Conservation (phyloP, 2,888 invertebrate genomes). For the Melanostoma scalare region DNA sequence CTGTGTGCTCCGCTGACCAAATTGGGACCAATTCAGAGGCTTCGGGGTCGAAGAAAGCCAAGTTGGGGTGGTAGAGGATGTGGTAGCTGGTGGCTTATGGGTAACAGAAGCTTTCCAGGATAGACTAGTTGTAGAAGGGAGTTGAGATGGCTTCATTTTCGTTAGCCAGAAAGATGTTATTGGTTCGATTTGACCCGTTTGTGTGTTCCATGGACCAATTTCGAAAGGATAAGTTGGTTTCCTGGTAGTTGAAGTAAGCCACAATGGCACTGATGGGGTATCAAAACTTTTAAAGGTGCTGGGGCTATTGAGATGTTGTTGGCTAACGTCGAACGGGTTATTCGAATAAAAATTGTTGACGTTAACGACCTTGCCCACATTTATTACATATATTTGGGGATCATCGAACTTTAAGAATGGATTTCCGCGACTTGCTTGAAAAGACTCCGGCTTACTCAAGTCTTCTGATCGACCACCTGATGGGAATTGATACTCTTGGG, state of each 20-base stretch:
- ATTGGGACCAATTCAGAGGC: no score
- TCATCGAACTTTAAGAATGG: constrained; percentile 35
- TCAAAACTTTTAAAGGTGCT: not conserved
- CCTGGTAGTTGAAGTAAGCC: not conserved
- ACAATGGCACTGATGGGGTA: constrained; percentile 3
- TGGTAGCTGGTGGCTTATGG: no score
- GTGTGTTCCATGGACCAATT: constrained; percentile 1
- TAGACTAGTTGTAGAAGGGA: no score
- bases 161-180: no score
- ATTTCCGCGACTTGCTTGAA: constrained; percentile 35
- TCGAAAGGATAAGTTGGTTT: constrained; percentile 12
- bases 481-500: constrained; percentile 9
- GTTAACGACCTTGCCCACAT: constrained; percentile 11
- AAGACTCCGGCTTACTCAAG: constrained; percentile 27
- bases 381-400: constrained; percentile 9
- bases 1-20: no score
- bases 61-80: no score
- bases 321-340: constrained; percentile 69
- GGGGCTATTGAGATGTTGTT: not conserved
- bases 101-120: no score
- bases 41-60: no score
- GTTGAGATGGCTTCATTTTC: no score
- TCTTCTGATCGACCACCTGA: constrained; percentile 13
- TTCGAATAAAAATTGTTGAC: constrained; percentile 48
- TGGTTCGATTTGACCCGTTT: not conserved